Conservation (phyloP, 2,888 invertebrate species). For the Crematogaster levior region DNA sequence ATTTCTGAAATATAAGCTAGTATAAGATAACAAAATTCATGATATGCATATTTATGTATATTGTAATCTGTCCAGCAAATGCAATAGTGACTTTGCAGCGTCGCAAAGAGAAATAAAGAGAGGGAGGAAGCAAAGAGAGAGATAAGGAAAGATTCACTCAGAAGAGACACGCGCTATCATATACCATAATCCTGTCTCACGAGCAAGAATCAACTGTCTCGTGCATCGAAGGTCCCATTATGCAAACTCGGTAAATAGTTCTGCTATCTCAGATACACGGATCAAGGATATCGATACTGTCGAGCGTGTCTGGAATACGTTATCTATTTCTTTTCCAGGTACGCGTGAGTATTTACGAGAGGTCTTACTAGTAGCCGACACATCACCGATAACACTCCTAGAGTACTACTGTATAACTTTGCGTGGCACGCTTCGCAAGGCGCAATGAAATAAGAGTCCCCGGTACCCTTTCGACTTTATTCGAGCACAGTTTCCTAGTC, state of each 20-base stretch:
- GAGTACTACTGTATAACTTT: slow-evolving; percentile 65
- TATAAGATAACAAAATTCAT: slow-evolving; percentile 23
- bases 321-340: not conserved
- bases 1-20: slow-evolving; percentile 12
- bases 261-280: slow-evolving; percentile 47
- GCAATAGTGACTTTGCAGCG: slow-evolving; percentile 15
- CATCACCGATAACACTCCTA: slow-evolving; percentile 69
- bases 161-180: slow-evolving; percentile 34
- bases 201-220: slow-evolving; percentile 35
- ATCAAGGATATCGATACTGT: slow-evolving; percentile 55
- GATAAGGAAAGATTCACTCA: not conserved
- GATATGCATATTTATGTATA: slow-evolving; percentile 42
- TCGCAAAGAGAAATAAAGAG: not conserved
- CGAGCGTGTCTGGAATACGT: slow-evolving; percentile 65
- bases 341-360: slow-evolving; percentile 68
- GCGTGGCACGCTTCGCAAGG: slow-evolving; percentile 64
- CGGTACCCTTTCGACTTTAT: slow-evolving; percentile 67
- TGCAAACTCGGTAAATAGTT: slow-evolving; percentile 62
- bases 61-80: slow-evolving; percentile 27
- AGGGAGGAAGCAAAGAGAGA: too few species aligned
- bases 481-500: slow-evolving; percentile 41
- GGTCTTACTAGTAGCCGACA: slow-evolving; percentile 58
- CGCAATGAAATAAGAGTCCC: slow-evolving; percentile 67
- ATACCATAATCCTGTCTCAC: slow-evolving; percentile 14
- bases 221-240: slow-evolving; percentile 26